Evolutionary conservation across 2,888 invertebrate genomes (phyloP).

Genomic region (Camptogramma bilineatum): DNA sequence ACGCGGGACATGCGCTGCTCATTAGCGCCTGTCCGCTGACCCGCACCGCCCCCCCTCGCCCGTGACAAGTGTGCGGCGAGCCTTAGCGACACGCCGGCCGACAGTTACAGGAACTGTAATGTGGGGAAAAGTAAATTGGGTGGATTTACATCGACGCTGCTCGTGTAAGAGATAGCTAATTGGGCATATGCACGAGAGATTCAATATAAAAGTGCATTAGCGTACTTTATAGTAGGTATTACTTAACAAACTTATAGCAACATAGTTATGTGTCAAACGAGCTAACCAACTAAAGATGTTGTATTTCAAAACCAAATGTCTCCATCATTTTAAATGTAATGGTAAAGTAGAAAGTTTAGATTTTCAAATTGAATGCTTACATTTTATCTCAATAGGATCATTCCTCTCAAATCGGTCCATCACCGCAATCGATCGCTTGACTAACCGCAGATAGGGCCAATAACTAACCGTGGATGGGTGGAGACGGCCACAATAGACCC

Average conservation of each 20-base stretch:
- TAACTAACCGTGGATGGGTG: constrained; percentile 14
- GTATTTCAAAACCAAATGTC: background rate
- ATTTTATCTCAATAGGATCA: background rate
- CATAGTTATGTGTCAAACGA: no score
- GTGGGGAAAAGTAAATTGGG: background rate
- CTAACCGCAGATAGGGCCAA: constrained; percentile 13
- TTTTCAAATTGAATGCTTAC: background rate
- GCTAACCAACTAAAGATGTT: background rate
- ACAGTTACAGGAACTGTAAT: constrained; percentile 12
- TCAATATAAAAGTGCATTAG: background rate
- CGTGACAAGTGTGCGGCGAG: constrained; percentile 15
- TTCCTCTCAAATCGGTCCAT: constrained; percentile 9
- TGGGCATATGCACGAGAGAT: background rate
- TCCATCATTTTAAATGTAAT: background rate
- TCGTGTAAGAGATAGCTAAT: background rate
- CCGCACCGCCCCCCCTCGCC: background rate
- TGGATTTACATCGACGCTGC: background rate
- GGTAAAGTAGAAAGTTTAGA: background rate
- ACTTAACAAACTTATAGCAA: background rate
- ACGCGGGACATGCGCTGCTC: constrained; percentile 36
- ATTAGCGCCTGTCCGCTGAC: constrained; percentile 36
- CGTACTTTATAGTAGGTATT: background rate
- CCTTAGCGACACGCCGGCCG: constrained; percentile 14
- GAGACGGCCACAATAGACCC: constrained; percentile 25
- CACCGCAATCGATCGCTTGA: constrained; percentile 15